phyloP scores from a whole-genome alignment of 2,113 vertebrate species.

The Lonchura striata region DNA sequence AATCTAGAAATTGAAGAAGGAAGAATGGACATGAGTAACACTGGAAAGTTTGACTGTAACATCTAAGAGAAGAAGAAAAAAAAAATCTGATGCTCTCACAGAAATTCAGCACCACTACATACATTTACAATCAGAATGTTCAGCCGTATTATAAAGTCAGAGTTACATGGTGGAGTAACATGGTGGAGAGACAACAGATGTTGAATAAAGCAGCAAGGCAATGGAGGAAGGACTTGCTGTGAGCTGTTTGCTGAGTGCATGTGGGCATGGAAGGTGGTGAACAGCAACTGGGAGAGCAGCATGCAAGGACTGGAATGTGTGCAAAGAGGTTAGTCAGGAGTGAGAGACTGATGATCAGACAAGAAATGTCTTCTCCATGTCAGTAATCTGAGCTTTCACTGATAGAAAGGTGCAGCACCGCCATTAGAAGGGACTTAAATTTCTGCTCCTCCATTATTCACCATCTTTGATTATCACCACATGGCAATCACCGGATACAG shows the following conservation, averaged over 20 bases:
- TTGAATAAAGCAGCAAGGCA: background rate
- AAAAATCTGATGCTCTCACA: background rate
- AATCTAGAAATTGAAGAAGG: background rate
- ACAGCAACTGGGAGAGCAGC: background rate
- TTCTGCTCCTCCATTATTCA: background rate
- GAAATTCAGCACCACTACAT: background rate
- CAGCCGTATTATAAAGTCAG: background rate
- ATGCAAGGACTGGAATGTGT: background rate
- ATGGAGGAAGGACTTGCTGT: background rate
- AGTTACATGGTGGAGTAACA: too few species aligned
- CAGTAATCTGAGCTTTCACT: background rate
- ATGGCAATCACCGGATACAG: background rate
- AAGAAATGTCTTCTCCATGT: background rate
- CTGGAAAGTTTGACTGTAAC: background rate
- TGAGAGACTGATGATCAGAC: background rate
- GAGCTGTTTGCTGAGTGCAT: background rate
- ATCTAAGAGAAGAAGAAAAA: background rate
- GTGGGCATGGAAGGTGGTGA: background rate
- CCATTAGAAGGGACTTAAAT: background rate
- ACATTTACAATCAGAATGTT: background rate
- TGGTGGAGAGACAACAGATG: background rate
- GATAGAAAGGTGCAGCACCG: background rate
- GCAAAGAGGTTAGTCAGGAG: background rate
- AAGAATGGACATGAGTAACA: background rate
- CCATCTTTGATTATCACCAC: accelerated